A percentile compares a stretch with the other conserved stretches of the same genome.
Evolutionary conservation across 2,888 invertebrate genomes (phyloP).

Genomic region (Rotaria socialis): DNA sequence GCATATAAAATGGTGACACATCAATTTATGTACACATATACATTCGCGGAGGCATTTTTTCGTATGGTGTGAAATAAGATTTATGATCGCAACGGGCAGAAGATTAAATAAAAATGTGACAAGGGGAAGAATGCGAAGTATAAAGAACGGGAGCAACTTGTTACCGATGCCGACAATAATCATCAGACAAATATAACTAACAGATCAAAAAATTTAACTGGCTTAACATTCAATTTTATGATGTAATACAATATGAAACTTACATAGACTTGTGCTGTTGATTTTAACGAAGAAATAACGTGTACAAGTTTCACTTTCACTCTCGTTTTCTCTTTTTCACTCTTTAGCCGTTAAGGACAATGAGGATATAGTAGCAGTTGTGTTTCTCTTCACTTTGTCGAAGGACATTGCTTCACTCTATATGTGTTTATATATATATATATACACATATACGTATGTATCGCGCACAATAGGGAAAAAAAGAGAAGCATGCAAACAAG

Average conservation of each 20-base stretch:
- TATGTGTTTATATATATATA: no score
- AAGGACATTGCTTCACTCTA: background rate
- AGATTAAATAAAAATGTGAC: background rate
- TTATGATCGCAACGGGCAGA: background rate
- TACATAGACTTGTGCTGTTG: background rate
- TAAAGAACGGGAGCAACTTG: background rate
- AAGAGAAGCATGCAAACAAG: background rate
- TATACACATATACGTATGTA: background rate
- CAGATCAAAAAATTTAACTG: background rate
- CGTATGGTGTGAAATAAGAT: background rate
- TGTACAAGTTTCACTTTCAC: background rate
- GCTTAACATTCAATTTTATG: background rate
- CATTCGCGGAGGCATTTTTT: background rate
- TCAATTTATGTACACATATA: background rate
- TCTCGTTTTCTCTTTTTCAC: background rate
- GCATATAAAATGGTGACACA: background rate
- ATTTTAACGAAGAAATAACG: background rate
- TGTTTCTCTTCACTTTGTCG: background rate
- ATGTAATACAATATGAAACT: background rate
- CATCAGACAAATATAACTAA: background rate
- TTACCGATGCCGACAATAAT: background rate
- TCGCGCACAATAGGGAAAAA: background rate
- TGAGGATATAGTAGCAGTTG: conserved; percentile 6
- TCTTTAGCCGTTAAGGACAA: background rate
- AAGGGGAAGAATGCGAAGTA: no score